A percentile compares a stretch with the other conserved stretches of the same genome.
phyloP scores from a whole-genome alignment of 2,797 vertebrate species.

The Bothrops alternatus region DNA sequence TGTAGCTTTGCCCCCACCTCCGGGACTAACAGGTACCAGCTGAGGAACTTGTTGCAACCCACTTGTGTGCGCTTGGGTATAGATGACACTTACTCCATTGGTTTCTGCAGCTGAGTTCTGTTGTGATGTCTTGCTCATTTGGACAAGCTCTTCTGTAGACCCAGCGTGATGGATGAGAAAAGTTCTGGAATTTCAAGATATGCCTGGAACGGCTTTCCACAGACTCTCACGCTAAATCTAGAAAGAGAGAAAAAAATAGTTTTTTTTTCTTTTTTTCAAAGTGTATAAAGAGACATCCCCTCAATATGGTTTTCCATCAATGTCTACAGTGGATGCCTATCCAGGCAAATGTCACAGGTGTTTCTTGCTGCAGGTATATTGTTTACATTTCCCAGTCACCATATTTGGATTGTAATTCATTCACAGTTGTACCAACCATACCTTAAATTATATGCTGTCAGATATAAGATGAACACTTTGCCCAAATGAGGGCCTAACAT shows the following conservation, averaged over 20 bases:
- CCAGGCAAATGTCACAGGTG: background rate
- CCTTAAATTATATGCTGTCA: background rate
- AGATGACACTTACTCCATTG: slow-evolving; percentile 85
- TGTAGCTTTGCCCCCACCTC: slow-evolving; percentile 83
- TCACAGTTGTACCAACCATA: background rate
- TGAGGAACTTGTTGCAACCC: slow-evolving; percentile 86
- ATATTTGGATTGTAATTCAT: background rate
- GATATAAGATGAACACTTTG: background rate
- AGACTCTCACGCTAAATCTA: slow-evolving; percentile 55
- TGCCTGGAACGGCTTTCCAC: slow-evolving; percentile 64
- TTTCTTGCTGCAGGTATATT: background rate
- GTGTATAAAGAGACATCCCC: slow-evolving; percentile 43
- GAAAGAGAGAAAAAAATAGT: slow-evolving; percentile 30
- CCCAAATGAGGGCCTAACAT: background rate
- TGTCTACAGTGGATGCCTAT: slow-evolving; percentile 4
- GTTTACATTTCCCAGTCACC: background rate
- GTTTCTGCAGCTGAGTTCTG: slow-evolving; percentile 73
- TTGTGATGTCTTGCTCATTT: slow-evolving; percentile 90
- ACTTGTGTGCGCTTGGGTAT: slow-evolving; percentile 75
- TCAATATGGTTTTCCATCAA: background rate
- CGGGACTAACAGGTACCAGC: slow-evolving; percentile 77
- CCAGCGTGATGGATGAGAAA: slow-evolving; percentile 41
- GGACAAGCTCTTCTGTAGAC: slow-evolving; percentile 71
- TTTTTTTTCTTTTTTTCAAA: slow-evolving; percentile 34
- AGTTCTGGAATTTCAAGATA: slow-evolving; percentile 34